Evolutionary conservation across 2,113 vertebrate genomes (phyloP), one percentile per base, ranked within the genome.

Genomic region (Hylia prasina): DNA sequence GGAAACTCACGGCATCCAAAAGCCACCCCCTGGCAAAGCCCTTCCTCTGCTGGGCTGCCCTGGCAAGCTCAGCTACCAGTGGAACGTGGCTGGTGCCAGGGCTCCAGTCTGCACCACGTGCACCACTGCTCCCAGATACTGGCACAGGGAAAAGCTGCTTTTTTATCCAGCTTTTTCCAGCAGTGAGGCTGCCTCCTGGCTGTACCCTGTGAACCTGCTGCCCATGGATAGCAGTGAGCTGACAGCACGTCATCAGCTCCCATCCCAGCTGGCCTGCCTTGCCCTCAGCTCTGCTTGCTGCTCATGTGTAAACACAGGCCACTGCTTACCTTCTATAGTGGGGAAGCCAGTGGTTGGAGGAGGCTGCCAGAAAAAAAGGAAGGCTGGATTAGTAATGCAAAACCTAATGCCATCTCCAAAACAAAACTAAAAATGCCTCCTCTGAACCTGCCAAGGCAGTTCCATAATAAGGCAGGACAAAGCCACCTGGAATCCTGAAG

Each of bases 291-390:
- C 93, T 88, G 87, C 77, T 24, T 60, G 45, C 63, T 79, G 64
- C 12, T 71, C 53, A 0, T 21, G 6, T 10, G 57, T 77, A 96
- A 93, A 96, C 80, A 92, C 60, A 94, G 88, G 64, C 76, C 33
- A 7, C 2, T 88, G 77, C 97, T 82, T 98, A 99, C 99, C 99
- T 96, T 99, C 99, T 97, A 99, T 98, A 82, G 97, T 97, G 31
- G 97, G 98, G 91, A 99, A 98, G 77, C 98, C 97, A 89, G 88
- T 98, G 71, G 97, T 95, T 53, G 94, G 92, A 47, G 97, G 98
- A 93, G 98, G 97, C 99, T 99, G 97, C 64, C 94, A 93, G 95
- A 65, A 89, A 70, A 96, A 92, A 94, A 80, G 58, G 2, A 95
- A 79, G 51, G 50, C 48, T 42, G 23, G 21, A 20, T 96, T 92